phyloP scores from a whole-genome alignment of 2,888 invertebrate species.

The Ecdyonurus torrentis region DNA sequence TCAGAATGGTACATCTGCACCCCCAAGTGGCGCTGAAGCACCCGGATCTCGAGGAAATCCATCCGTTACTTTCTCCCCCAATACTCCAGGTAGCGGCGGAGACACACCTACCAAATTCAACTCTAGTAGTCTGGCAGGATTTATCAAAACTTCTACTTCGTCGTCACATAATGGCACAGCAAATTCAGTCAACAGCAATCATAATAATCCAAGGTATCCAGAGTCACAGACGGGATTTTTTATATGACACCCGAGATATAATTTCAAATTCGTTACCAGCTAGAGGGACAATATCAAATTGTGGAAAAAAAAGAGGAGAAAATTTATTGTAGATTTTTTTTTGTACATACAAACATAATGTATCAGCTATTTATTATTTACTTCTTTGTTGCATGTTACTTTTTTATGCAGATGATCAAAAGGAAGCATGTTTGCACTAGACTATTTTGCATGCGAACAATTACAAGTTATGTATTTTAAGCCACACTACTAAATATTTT shows the following conservation, averaged over 20 bases:
- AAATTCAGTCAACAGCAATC: conserved; percentile 16
- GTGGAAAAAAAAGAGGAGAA: no score
- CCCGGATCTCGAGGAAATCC: conserved; percentile 6
- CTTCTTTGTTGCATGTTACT: conserved; percentile 7
- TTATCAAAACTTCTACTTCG: conserved; percentile 7
- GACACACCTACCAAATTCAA: conserved; percentile 9
- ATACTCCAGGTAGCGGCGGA: conserved; percentile 8
- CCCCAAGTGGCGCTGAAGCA: conserved; percentile 6
- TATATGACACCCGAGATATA: conserved; percentile 13
- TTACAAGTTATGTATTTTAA: not conserved
- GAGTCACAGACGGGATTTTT: conserved; percentile 15
- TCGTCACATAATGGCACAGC: conserved; percentile 7
- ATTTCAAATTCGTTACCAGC: no score
- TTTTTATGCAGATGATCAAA: not conserved
- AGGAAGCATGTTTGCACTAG: not conserved
- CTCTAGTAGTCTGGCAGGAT: conserved; percentile 7
- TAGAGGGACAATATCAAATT: no score
- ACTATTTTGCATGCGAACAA: not conserved
- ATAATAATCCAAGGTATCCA: conserved; percentile 15
- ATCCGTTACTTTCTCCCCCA: conserved; percentile 11
- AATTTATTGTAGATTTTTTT: no score
- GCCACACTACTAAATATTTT: not conserved
- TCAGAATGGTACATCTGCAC: conserved; percentile 9
- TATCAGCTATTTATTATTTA: no score
- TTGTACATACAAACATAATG: no score